Evolutionary conservation across 2,888 invertebrate genomes (phyloP), one percentile per base, ranked within the genome.

Genomic region (Synanthedon andrenaeformis): DNA sequence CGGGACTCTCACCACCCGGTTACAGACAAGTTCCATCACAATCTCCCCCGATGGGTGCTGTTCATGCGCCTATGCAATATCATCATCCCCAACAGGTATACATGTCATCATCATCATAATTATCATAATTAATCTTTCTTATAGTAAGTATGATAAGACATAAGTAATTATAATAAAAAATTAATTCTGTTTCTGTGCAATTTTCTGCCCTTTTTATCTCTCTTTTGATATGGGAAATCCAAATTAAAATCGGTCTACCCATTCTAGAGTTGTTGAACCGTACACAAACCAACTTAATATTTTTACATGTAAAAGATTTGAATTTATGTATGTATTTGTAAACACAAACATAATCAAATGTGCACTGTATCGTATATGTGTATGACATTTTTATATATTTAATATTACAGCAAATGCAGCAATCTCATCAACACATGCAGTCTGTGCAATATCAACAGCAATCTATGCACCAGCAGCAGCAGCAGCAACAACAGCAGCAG

Each of bases 1-100:
- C 90, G 57, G 90, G 88, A 52, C 78, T 90, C 57, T 90, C 90
- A 57, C 90, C 90, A 12, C 88, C 90, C 42, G 88, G 78, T 52
- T 87, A 82, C 64, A 79, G 85, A 69, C 85, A 87, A 69, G 84
- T 87, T 53, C 86, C 79, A 55, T 72, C 83, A 12, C 88, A 88
- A 61, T 83, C 85, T 4, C 88, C 89, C 49, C 86, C 89, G 6
- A 86, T 87, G 80, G 77, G 76, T 53, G 74, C 78, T 61, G 88
- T 82, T n/a, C 87, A 87, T 70, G 77, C 77, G 45, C 69, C 79
- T 45, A 81, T 88, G 80, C 88, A 87, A 60, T 86, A 86, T 57
- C 87, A 87, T 67, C 83, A 83, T 62, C 70, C 79, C 12, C 87
- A 86, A 59, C 89, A 87, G 79, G 89, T 86, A 70, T 54, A 12